A percentile compares a stretch with the other conserved stretches of the same genome.
phyloP scores from a whole-genome alignment of 2,797 vertebrate genomes.

The Syngnathus rostellatus region DNA sequence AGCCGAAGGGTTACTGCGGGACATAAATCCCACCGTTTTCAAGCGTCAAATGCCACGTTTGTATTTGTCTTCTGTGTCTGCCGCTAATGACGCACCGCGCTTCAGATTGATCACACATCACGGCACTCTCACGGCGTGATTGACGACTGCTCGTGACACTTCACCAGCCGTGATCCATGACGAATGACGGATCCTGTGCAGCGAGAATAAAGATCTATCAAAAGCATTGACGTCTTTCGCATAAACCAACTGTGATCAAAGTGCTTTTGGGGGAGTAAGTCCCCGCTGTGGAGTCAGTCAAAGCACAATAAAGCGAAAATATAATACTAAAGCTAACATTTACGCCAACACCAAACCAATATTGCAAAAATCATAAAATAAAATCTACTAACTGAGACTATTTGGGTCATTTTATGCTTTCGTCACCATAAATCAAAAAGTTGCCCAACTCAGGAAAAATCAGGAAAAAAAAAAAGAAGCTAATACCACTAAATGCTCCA shows the following conservation, averaged over 20 bases:
- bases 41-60: background rate
- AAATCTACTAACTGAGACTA: background rate
- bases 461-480: background rate
- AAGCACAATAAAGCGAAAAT: background rate
- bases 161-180: background rate
- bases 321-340: background rate
- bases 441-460: background rate
- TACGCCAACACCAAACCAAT: too few relatives aligned
- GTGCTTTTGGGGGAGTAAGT: background rate
- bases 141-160: background rate
- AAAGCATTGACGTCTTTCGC: background rate
- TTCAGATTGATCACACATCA: background rate
- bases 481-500: background rate
- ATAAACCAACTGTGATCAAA: background rate
- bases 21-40: background rate
- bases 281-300: background rate
- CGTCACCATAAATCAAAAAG: background rate
- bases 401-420: background rate
- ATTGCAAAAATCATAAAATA: background rate
- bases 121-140: background rate
- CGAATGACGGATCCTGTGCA: background rate
- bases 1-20: conserved; percentile 1
- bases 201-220: background rate
- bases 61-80: background rate
- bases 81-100: background rate